These are phyloP conservation scores for Acyrthosiphon pisum DNA, from an alignment of 1,140 invertebrate genomes.

Conservation along the genomic window DNA sequence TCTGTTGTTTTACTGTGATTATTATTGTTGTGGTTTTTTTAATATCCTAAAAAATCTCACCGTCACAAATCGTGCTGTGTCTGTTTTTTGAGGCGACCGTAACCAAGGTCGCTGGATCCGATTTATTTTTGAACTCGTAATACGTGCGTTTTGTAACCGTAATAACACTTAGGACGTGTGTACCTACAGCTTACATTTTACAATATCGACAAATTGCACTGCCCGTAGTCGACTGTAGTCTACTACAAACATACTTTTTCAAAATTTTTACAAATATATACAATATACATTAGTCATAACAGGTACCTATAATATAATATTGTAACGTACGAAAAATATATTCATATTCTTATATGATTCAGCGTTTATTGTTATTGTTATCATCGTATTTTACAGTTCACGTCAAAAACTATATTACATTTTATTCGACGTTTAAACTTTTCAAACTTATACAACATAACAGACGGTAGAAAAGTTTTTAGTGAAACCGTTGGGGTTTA, in stretches of 20 bases:
- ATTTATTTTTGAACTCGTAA: neutral
- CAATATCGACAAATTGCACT: neutral
- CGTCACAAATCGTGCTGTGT: neutral
- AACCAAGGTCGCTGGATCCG: neutral
- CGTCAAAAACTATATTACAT: neutral
- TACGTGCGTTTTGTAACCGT: neutral
- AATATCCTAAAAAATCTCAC: neutral
- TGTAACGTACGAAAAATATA: neutral
- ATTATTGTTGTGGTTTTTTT: neutral
- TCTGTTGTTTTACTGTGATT: neutral
- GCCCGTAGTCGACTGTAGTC: neutral
- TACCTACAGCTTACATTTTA: neutral
- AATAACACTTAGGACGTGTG: neutral
- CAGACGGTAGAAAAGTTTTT: slow-evolving; percentile 15
- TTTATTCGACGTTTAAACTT: slow-evolving; percentile 34
- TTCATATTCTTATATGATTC: neutral
- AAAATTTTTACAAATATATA: neutral
- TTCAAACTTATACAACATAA: neutral
- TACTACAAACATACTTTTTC: neutral
- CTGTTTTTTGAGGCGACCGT: neutral
- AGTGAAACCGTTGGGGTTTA: neutral
- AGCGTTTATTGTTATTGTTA: neutral
- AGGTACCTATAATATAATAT: neutral
- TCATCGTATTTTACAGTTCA: neutral
- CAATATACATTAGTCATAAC: neutral